Base-by-base conservation (phyloP, 2,888 invertebrate species). In the Acutogordius australiensis region DNA sequence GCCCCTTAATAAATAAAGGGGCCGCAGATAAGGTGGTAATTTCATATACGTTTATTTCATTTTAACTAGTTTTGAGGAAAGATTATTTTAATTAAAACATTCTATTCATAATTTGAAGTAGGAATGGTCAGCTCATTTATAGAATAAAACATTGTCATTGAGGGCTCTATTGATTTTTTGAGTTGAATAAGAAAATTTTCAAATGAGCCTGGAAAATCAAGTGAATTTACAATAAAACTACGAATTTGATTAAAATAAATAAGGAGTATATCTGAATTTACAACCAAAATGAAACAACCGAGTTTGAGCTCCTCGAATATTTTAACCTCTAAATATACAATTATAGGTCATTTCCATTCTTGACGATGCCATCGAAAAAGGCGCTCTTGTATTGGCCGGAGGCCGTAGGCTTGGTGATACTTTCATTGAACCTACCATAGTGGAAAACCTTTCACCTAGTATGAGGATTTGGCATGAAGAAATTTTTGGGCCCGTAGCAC, bases 401-500 rank as follows among this genome's bases (percentile, higher is more conserved):
- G 91, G 87, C 1, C 79, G 79, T 68, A 71, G 76, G 56, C 65
- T 79, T n/a, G 87, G 87, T 0, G 76, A 65, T 4, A 78, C 64
- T 75, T 86, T 64, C 84, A 84, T 72, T 72, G 79, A 84, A 65
- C 86, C 94, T 0, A 94, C 97, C 0, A 70, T 97, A 28, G 69
- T 99, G 13, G 78, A 81, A 1, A 75, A 81, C 69, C 79, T 91
- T 0, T 81, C 76, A 26, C 70, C 77, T 1, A 75, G 81, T n/a
- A 91, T 91, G 83, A 71, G 76, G 61, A 78, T 88, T 58, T 84
- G 80, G 65, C 73, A 73, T 13, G 84, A 84, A 66, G 97, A 99
- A 75, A 82, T 91, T 62, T 97, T 97, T 74, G 97, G 97, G 0
- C 97, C 97, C 0, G 79, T 97, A 1, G 82, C 82, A 60, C 78